phyloP scores from a whole-genome alignment of 2,113 vertebrate genomes.

The Phoenicopterus ruber region DNA sequence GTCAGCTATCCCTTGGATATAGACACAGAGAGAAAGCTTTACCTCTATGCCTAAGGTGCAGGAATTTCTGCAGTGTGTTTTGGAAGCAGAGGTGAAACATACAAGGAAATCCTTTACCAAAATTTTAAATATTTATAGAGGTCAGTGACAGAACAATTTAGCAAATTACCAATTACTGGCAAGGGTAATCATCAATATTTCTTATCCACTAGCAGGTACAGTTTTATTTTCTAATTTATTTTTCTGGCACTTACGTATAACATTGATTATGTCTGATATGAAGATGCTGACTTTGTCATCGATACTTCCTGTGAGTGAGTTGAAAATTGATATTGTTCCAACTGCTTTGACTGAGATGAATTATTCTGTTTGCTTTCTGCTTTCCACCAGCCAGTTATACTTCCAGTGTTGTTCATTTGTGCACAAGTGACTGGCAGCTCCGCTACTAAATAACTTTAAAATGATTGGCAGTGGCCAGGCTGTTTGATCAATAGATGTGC shows the following conservation, averaged over 20 bases:
- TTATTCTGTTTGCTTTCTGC: conserved; percentile 39
- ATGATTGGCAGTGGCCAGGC: conserved; percentile 59
- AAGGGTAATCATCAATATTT: background rate
- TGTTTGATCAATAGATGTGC: conserved; percentile 72
- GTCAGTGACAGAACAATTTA: background rate
- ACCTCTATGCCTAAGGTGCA: background rate
- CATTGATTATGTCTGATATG: background rate
- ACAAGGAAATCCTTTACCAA: background rate
- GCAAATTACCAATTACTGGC: background rate
- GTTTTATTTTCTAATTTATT: conserved; percentile 35
- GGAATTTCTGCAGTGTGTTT: background rate
- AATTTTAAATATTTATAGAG: conserved; percentile 8
- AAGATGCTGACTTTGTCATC: background rate
- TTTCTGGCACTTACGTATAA: background rate
- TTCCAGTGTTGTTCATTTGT: conserved; percentile 47
- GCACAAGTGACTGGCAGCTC: conserved; percentile 43
- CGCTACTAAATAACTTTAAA: conserved; percentile 60
- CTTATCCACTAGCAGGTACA: background rate
- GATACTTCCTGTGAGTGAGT: background rate
- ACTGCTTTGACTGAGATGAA: conserved; percentile 20
- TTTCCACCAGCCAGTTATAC: background rate
- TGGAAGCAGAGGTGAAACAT: background rate
- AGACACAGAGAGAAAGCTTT: background rate
- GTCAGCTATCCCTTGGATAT: background rate
- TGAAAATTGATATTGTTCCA: conserved; percentile 8